Conservation (phyloP, 2,113 vertebrate genomes). For the Dascyllus trimaculatus region DNA sequence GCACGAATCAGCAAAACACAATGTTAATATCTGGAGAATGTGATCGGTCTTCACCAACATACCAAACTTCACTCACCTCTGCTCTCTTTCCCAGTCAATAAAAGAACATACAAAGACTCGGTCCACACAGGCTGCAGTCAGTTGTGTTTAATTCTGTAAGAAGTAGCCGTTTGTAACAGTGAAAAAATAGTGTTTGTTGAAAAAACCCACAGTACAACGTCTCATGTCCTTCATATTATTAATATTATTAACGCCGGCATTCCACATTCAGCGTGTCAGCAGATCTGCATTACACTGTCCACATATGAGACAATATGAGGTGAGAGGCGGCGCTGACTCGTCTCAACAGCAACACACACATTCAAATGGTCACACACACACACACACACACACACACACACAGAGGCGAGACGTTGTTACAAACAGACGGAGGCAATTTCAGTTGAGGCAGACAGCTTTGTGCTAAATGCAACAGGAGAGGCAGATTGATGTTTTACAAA, state of each 20-base stretch:
- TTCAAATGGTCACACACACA: constrained; percentile 23
- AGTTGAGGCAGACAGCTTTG: constrained; percentile 57
- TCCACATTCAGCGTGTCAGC: constrained; percentile 36
- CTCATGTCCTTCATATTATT: constrained; percentile 29
- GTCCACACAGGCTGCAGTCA: constrained; percentile 20
- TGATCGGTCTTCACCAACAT: no score
- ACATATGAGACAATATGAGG: constrained; percentile 37
- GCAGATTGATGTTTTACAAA: constrained; percentile 56
- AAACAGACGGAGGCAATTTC: constrained; percentile 52
- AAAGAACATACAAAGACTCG: not conserved
- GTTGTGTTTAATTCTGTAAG: constrained; percentile 63
- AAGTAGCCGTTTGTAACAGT: constrained; percentile 42
- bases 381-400: constrained; percentile 10
- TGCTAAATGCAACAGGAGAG: constrained; percentile 48
- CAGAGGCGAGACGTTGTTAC: not conserved
- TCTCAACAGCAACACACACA: not conserved
- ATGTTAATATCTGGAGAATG: no score
- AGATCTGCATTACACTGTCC: constrained; percentile 30
- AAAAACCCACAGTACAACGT: constrained; percentile 45
- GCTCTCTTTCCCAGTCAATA: not conserved
- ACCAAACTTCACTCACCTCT: not conserved
- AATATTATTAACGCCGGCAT: constrained; percentile 13
- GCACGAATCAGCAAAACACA: no score
- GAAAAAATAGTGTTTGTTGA: constrained; percentile 66
- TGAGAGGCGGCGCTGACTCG: constrained; percentile 9